These are phyloP conservation scores for Carpatolechia fugitivella DNA, from an alignment of 2,888 invertebrate species.

Conservation along the genomic window DNA sequence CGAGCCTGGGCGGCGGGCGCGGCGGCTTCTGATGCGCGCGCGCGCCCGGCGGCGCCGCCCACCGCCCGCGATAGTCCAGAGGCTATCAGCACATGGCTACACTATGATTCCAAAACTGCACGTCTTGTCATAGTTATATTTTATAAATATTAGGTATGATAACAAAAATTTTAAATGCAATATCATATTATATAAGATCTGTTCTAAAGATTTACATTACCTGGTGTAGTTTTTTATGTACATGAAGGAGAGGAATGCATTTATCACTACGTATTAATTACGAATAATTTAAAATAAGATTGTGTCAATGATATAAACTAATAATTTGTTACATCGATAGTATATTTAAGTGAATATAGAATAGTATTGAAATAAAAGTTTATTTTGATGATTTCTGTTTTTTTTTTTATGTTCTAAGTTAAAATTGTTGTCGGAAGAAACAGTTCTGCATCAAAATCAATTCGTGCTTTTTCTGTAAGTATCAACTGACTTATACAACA, in stretches of 20 bases:
- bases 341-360: slow-evolving; percentile 63
- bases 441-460: too few species aligned
- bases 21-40: slow-evolving; percentile 78
- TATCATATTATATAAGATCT: not conserved
- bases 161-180: not conserved
- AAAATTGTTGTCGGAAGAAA: too few species aligned
- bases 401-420: too few species aligned
- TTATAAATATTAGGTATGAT: not conserved
- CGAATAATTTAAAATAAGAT: slow-evolving; percentile 44
- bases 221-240: not conserved
- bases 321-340: slow-evolving; percentile 67
- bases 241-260: slow-evolving; percentile 46
- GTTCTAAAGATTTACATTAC: slow-evolving; percentile 16
- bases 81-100: too few species aligned
- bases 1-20: slow-evolving; percentile 66
- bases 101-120: not conserved
- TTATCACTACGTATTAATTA: slow-evolving; percentile 57
- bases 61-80: slow-evolving; percentile 25
- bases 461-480: too few species aligned
- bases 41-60: slow-evolving; percentile 20
- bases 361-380: slow-evolving; percentile 58
- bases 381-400: slow-evolving; percentile 53
- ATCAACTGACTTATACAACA: too few species aligned
- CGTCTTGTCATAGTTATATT: not conserved
- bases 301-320: slow-evolving; percentile 58